Percentiles rank a stretch among this genome's conserved stretches.
These are phyloP conservation scores for Lasioglossum pauxillum DNA, from an alignment of 2,888 invertebrate genomes.

Conservation along the genomic window DNA sequence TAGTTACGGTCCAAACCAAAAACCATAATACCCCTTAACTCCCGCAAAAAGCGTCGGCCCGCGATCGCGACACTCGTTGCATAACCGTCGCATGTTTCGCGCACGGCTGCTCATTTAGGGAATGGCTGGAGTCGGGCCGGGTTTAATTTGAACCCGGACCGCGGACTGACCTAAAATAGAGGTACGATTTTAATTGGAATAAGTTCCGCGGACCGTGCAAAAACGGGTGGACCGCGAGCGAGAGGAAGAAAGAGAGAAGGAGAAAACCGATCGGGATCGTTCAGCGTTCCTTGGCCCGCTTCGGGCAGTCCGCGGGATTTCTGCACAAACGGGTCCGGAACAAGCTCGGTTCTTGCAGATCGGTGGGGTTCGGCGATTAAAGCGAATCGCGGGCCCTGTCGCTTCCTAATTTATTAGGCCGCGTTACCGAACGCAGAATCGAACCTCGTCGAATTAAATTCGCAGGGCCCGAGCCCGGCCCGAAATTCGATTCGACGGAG, in stretches of 20 bases:
- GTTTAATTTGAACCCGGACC: conserved; percentile 53
- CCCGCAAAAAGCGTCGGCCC: not conserved
- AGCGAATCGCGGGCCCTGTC: conserved; percentile 64
- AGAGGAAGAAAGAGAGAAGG: not conserved
- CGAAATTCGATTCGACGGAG: conserved; percentile 55
- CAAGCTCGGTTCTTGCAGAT: conserved; percentile 66
- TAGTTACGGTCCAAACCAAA: not conserved
- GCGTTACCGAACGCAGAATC: conserved; percentile 55
- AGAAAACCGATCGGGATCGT: conserved; percentile 32
- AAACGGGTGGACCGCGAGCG: conserved; percentile 29
- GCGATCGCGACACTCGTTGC: conserved; percentile 16
- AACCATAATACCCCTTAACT: not conserved
- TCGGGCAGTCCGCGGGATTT: conserved; percentile 57
- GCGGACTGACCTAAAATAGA: conserved; percentile 70
- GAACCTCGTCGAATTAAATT: conserved; percentile 50
- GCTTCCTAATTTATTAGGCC: conserved; percentile 75
- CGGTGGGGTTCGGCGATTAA: conserved; percentile 58
- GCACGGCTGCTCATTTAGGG: conserved; percentile 50
- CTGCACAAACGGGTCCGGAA: conserved; percentile 46
- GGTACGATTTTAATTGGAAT: conserved; percentile 77
- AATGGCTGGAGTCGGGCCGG: not conserved
- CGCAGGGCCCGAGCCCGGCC: conserved; percentile 22
- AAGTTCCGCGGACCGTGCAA: conserved; percentile 65
- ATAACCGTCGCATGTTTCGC: conserved; percentile 27
- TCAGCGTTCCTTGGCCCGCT: conserved; percentile 65